Conservation (phyloP, 2,113 vertebrate species). For the Pteruthius melanotis region DNA sequence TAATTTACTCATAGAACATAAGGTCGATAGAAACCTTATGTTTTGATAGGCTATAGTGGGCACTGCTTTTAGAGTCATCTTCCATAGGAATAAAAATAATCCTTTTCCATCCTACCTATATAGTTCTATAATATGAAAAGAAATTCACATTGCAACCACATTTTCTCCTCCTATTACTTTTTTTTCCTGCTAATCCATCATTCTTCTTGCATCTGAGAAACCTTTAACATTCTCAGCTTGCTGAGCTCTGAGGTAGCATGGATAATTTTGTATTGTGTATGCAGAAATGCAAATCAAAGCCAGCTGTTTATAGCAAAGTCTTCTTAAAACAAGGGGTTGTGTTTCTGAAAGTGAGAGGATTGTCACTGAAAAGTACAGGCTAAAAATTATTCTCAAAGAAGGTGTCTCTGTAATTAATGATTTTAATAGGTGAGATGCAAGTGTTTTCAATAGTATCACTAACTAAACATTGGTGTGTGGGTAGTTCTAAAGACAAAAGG, state of each 20-base stretch:
- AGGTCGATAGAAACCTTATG: constrained; percentile 11
- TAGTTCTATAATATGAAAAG: not conserved
- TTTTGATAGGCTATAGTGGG: not conserved
- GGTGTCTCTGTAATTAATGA: not conserved
- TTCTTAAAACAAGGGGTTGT: not conserved
- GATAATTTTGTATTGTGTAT: not conserved
- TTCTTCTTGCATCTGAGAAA: not conserved
- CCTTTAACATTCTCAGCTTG: not conserved
- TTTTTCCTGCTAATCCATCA: not conserved
- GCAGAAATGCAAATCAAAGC: not conserved
- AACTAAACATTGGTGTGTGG: not conserved
- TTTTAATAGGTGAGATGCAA: not conserved
- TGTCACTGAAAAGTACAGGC: not conserved
- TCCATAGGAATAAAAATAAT: not conserved
- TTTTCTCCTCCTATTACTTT: not conserved
- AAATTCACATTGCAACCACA: not conserved
- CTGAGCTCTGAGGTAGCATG: not conserved
- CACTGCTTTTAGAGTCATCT: constrained; percentile 9
- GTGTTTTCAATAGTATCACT: not conserved
- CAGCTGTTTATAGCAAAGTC: not conserved
- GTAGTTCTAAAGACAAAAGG: not conserved
- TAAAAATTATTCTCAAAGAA: not conserved
- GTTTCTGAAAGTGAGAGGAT: not conserved
- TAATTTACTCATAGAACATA: not conserved
- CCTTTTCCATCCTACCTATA: not conserved